A percentile compares a stretch with the other conserved stretches of the same genome.
Evolutionary conservation across 2,797 vertebrate genomes (phyloP).

Genomic region (Channa striata): DNA sequence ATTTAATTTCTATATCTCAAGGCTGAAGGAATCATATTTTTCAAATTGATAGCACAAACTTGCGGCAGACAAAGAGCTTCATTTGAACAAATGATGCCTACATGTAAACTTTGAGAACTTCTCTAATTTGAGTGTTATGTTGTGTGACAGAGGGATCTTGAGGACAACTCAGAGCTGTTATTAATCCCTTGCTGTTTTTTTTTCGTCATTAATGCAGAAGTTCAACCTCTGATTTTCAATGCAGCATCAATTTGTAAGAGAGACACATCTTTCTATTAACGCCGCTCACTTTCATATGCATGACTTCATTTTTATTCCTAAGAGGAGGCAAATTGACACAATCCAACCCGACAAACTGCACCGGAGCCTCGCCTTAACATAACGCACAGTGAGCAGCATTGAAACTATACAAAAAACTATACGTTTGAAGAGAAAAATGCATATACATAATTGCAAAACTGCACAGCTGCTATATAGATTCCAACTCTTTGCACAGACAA

Average conservation of each 20-base stretch:
- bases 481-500: not conserved
- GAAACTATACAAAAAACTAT: constrained; percentile 20
- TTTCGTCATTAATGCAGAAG: constrained; percentile 36
- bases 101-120: constrained; percentile 3
- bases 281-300: constrained; percentile 66
- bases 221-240: constrained; percentile 35
- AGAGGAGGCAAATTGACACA: constrained; percentile 67
- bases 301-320: constrained; percentile 43
- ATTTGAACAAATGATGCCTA: not conserved
- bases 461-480: not conserved
- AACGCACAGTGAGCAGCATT: constrained; percentile 37
- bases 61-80: constrained; percentile 18
- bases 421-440: not conserved
- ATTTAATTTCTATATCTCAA: constrained; percentile 56
- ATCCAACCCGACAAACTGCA: constrained; percentile 43
- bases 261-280: constrained; percentile 59
- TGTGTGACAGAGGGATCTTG: constrained; percentile 14
- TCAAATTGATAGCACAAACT: constrained; percentile 35
- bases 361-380: constrained; percentile 26
- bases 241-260: constrained; percentile 58
- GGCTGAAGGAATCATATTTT: constrained; percentile 41
- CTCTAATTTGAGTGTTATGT: constrained; percentile 5
- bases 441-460: not conserved
- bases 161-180: constrained; percentile 25
- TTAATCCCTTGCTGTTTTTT: constrained; percentile 27